Evolutionary conservation across 53 echinoderm and acorn worm species (phyloP), one percentile per base, ranked within the genome.

Genomic region (Luidia sarsii): DNA sequence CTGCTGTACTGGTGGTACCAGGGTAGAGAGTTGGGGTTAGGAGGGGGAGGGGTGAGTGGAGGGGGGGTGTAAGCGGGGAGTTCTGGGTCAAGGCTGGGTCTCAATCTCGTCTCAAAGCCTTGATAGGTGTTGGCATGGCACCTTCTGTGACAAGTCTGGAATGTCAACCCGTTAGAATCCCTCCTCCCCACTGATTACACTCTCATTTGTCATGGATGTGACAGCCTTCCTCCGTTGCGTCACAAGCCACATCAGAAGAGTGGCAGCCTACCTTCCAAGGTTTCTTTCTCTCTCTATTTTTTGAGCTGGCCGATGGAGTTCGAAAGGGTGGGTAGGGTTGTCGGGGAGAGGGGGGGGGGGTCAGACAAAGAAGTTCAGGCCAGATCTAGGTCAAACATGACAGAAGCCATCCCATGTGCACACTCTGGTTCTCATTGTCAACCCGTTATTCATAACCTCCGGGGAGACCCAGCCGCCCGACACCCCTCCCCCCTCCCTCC

Each of bases 381-480:
- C 1, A 8, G n/a, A 77, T 77, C 77, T 77, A 33, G 77, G 77
- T 77, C 77, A 45, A 1, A 30, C 9, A 25, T 60, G 77, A 77
- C 77, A 77, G 61, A 77, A 59, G 48, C 77, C 77, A 59, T 61
- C 20, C 60, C 43, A 33, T 61, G 46, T 77, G 25, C 29, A 27
- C 56, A 6, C 11, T 36, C 14, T 57, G 38, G 19, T 13, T 50
- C 51, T 20, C 9, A 6, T 74, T 57, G 59, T 35, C 28, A 1
- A 35, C 36, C 25, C 39, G 43, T 77, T 61, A 60, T 41, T 77
- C 77, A 59, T 77, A 28, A 53, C 29, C 77, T 30, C 7, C 7
- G 34, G 72, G 72, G 72, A 56, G 10, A 16, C n/a, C n/a, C n/a
- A n/a, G n/a, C n/a, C n/a, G n/a, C n/a, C n/a, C n/a, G n/a, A n/a